Base-by-base conservation (phyloP, 2,888 invertebrate species). In the Electrophaes corylata region DNA sequence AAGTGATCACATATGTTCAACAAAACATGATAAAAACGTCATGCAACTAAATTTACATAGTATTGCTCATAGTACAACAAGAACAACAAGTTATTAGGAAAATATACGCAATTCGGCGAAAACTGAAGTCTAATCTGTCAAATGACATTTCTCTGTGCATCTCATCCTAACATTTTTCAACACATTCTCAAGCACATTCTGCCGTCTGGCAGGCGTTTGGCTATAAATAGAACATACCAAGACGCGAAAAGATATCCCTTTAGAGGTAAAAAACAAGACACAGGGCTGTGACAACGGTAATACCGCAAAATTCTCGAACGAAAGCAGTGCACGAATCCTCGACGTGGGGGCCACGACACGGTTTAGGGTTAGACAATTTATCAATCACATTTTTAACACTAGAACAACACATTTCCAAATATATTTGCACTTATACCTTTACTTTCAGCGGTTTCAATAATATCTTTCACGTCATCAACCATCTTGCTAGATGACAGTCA, bases 391-490 rank as follows among this genome's bases (percentile, higher is more conserved):
- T 84, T 68, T 83, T 81, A 74, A 81, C 89, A 88, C 86, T 84
- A 83, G 78, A 88, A 86, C 85, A 74, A 74, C 86, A 88, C 88
- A 76, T 84, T 86, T 70, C 79, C 62, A 81, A 84, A 80, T 82
- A 81, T 79, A 84, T 87, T 85, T 85, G 77, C 88, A 88, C 87
- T 78, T 81, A 82, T 91, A 91, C 91, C 91, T 91, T 88, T 89
- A 81, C 85, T 88, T 86, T 91, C 91, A 85, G 90, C 89, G 86
- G 88, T 88, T 90, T 90, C 91, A 78, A 81, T 82, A 84, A 88
- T 83, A 85, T 91, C 85, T 86, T 83, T 88, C 89, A 88, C 91
- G 87, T 91, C 91, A 90, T 91, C 91, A 88, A 89, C 91, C 91
- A 91, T 91, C 84, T 91, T 91, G 91, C 89, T 86, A 79, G 86